Base-by-base conservation (phyloP, 2,113 vertebrate species). In the Chaetops frenatus region DNA sequence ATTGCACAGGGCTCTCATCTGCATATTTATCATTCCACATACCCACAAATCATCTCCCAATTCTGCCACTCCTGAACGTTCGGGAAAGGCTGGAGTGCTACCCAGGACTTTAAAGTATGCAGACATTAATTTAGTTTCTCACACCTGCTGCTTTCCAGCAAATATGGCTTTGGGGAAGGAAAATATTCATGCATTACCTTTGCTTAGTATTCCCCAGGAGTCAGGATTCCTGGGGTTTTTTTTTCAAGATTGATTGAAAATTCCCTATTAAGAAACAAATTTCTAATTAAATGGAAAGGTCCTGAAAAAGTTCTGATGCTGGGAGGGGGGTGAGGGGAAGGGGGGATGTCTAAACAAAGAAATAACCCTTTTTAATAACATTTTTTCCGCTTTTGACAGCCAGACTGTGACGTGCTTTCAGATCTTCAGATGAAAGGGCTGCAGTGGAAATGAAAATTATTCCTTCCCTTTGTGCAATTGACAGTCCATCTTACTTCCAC, bases 141-240 rank as follows among this genome's bases (percentile, higher is more conserved):
- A 91, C 88, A 83, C 82, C 92, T 94, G 79, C 92, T 92, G 92
- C 29, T 93, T 96, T 88, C 47, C 60, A 83, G 79, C 38, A 83
- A 78, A 83, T 83, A 47, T 11, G 6, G 67, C 88, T 92, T 80
- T 42, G 14, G 40, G 74, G 48, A 81, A 91, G n/a, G 69, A 76
- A 96, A 90, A 92, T 90, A 92, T 45, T 81, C 51, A 47, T 42
- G 19, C 10, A 56, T 86, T 92, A 67, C 44, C 14, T 88, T 93
- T 51, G 47, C 60, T 64, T 54, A 51, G 56, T 80, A 80, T 90
- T 70, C 71, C 64, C 47, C 8, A 2, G 45, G 50, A 90, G 16
- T 62, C 10, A 22, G 50, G 42, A 69, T 86, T 91, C 87, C 70
- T 61, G n/a, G 15, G 25, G 1, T 0, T 44, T 61, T 80, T 61